Evolutionary conservation across 2,888 invertebrate genomes (phyloP).

Genomic region (Ennomos fuscantarius): DNA sequence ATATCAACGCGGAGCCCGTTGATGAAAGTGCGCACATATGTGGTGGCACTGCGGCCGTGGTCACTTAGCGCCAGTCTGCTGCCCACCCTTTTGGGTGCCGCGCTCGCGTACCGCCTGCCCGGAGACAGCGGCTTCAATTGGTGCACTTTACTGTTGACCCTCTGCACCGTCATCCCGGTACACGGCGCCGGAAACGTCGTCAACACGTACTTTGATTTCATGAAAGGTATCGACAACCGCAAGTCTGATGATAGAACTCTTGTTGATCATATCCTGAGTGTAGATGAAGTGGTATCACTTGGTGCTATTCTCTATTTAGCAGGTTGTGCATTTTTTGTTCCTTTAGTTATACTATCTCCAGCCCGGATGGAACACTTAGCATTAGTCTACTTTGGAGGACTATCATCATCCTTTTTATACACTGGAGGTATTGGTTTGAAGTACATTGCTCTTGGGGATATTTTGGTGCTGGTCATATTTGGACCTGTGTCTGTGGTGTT

Average conservation of each 20-base stretch:
- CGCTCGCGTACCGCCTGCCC: constrained; percentile 93
- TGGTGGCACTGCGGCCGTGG: constrained; percentile 96
- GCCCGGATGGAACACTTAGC: constrained; percentile 98
- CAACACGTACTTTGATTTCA: constrained; percentile 98
- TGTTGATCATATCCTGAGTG: constrained; percentile 94
- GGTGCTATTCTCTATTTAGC: constrained; percentile 95
- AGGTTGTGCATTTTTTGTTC: constrained; percentile 93
- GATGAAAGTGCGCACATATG: constrained; percentile 95
- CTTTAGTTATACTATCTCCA: constrained; percentile 91
- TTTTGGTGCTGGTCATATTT: constrained; percentile 95
- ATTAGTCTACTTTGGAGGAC: constrained; percentile 96
- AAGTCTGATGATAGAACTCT: constrained; percentile 97
- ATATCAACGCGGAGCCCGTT: constrained; percentile 81
- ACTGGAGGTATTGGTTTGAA: constrained; percentile 98
- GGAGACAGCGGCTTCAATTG: constrained; percentile 91
- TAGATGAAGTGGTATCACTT: constrained; percentile 91
- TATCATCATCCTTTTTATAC: constrained; percentile 98
- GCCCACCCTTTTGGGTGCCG: constrained; percentile 95
- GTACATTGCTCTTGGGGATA: constrained; percentile 97
- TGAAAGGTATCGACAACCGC: constrained; percentile 96
- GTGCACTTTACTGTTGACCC: constrained; percentile 91
- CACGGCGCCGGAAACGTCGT: constrained; percentile 99
- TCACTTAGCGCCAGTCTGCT: constrained; percentile 96
- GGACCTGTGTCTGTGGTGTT: constrained; percentile 97
- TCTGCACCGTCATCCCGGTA: constrained; percentile 95